A percentile compares a stretch with the other conserved stretches of the same genome.
Evolutionary conservation across 2,113 vertebrate genomes (phyloP).

Genomic region (Charina bottae): DNA sequence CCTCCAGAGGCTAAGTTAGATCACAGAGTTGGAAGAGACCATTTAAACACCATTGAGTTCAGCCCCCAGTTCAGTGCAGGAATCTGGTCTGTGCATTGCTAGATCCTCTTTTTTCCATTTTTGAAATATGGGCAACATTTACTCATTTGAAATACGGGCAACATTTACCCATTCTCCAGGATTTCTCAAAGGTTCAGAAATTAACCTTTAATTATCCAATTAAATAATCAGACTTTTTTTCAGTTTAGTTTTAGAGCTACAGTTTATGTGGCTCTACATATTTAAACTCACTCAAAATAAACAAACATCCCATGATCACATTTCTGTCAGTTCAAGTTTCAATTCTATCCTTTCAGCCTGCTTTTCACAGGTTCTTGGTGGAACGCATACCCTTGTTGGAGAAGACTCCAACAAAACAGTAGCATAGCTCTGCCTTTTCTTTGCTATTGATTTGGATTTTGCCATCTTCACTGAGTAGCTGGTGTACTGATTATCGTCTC

Average conservation of each 20-base stretch:
- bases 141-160: background rate
- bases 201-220: no score
- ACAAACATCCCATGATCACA: background rate
- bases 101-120: background rate
- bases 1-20: background rate
- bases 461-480: background rate
- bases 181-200: background rate
- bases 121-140: background rate
- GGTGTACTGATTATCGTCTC: background rate
- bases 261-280: background rate
- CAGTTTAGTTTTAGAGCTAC: background rate
- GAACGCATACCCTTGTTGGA: background rate
- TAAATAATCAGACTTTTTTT: background rate
- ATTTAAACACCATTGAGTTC: background rate
- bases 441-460: background rate
- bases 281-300: background rate
- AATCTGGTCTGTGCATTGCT: background rate
- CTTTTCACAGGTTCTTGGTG: background rate
- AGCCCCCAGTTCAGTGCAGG: background rate
- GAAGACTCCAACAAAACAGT: background rate
- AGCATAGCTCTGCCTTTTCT: background rate
- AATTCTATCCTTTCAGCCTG: background rate
- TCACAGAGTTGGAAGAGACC: background rate
- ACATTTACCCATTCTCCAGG: background rate
- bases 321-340: background rate